Evolutionary conservation across 2,888 invertebrate species (phyloP), one percentile per base, ranked within the genome.

Genomic region (Aphodius sticticus): DNA sequence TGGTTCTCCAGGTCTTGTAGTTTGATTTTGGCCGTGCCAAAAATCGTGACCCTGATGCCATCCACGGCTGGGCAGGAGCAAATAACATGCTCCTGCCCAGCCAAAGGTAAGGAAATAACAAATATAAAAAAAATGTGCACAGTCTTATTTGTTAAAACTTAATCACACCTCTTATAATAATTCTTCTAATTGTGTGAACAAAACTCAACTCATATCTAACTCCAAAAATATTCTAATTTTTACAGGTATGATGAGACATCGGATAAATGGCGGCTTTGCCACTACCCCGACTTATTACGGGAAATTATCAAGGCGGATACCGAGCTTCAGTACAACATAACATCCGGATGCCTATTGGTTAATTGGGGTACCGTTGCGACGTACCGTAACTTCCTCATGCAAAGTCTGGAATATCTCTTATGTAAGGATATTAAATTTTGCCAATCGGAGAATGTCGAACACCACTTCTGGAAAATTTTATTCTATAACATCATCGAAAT

Each of bases 401-500:
- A 92, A 81, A 93, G 93, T 76, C 91, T 96, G 75, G 91, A 92
- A 83, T 92, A 91, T 82, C 90, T 96, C 9, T 89, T 96, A 12
- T 90, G 94, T 86, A 92, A 94, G 71, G 96, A 97, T 88, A 92
- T 97, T 80, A 96, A 96, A 88, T 96, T 96, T 87, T 96, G 96
- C 84, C 95, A 96, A 87, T 92, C 94, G 70, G 95, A 96, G 86
- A 96, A 97, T 87, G 93, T 97, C 7, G 98, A 98, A 86, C 95
- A 96, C 85, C 94, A 95, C 86, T 94, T 98, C 88, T 98, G 98
- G 98, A 97, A 97, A 89, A 92, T 96, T 81, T 91, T 96, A 4
- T 98, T 95, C 88, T 95, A 98, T 87, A 95, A 95, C 87, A 94
- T 96, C 82, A 96, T 97, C 83, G 97, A 97, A 89, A 91, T 94